Conservation (phyloP, 1,140 invertebrate species). For the Pseudobourletiella spinata region DNA sequence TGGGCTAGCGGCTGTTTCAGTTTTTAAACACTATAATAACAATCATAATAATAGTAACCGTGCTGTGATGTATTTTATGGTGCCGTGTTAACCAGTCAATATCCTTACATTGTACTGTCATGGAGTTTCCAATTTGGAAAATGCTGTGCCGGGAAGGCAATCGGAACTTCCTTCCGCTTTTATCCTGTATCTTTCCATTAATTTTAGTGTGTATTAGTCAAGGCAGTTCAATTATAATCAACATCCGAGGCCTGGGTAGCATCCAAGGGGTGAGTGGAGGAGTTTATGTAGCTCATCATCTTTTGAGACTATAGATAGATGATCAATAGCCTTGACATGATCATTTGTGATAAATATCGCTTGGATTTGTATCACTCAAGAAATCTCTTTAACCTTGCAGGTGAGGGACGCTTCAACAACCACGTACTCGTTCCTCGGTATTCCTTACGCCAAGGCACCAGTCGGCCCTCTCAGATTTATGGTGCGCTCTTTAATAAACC, state of each 20-base stretch:
- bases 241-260: slow-evolving; percentile 31
- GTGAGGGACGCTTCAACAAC: slow-evolving; percentile 17
- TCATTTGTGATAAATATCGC: neutral
- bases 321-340: neutral
- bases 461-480: slow-evolving; percentile 30
- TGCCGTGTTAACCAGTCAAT: neutral
- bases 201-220: slow-evolving; percentile 1
- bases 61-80: neutral
- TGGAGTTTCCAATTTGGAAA: neutral
- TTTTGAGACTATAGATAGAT: neutral
- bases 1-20: too few species aligned
- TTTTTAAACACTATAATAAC: too few species aligned
- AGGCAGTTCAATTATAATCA: slow-evolving; percentile 17
- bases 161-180: too few species aligned
- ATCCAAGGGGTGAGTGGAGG: slow-evolving; percentile 33
- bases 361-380: neutral
- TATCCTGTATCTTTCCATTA: neutral
- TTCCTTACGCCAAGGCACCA: slow-evolving; percentile 34
- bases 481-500: slow-evolving; percentile 17
- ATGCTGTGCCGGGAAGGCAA: too few species aligned
- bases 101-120: neutral
- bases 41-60: too few species aligned
- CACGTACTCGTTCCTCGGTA: slow-evolving; percentile 32
- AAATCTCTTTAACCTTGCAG: slow-evolving; percentile 6
- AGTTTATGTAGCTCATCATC: neutral